phyloP scores from a whole-genome alignment of 2,888 invertebrate species.

The Parasteatoda lunata region DNA sequence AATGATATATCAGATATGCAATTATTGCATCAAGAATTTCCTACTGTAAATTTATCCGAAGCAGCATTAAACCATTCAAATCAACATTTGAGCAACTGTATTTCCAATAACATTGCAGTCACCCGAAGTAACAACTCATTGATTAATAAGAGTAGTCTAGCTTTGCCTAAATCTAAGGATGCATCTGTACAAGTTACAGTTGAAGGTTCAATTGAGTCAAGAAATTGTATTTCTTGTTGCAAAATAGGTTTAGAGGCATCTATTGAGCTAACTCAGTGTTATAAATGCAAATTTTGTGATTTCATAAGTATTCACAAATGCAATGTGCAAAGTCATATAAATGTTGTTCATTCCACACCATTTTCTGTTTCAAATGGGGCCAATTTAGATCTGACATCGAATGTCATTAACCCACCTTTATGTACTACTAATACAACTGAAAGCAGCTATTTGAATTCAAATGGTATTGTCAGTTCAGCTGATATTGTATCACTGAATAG shows the following conservation, averaged over 20 bases:
- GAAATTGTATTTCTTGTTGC: slow-evolving; percentile 44
- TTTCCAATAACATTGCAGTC: background rate
- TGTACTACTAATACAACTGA: slow-evolving; percentile 13
- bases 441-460: slow-evolving; percentile 1
- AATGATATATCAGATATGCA: slow-evolving; percentile 50
- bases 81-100: slow-evolving; percentile 25
- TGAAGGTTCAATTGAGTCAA: slow-evolving; percentile 12
- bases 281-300: slow-evolving; percentile 78
- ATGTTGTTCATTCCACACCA: slow-evolving; percentile 75
- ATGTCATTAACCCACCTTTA: slow-evolving; percentile 2
- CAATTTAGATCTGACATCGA: slow-evolving; percentile 4
- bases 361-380: slow-evolving; percentile 37
- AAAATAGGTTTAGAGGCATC: slow-evolving; percentile 26
- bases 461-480: background rate
- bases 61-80: slow-evolving; percentile 30
- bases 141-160: slow-evolving; percentile 8
- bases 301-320: slow-evolving; percentile 78
- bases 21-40: slow-evolving; percentile 45
- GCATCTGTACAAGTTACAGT: slow-evolving; percentile 45
- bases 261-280: slow-evolving; percentile 74
- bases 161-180: slow-evolving; percentile 27
- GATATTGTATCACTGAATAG: background rate
- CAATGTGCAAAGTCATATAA: slow-evolving; percentile 78
- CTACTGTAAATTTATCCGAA: slow-evolving; percentile 12
- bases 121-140: slow-evolving; percentile 10